phyloP scores from a whole-genome alignment of 1,140 invertebrate species.

The Zaprionus gabonicus region DNA sequence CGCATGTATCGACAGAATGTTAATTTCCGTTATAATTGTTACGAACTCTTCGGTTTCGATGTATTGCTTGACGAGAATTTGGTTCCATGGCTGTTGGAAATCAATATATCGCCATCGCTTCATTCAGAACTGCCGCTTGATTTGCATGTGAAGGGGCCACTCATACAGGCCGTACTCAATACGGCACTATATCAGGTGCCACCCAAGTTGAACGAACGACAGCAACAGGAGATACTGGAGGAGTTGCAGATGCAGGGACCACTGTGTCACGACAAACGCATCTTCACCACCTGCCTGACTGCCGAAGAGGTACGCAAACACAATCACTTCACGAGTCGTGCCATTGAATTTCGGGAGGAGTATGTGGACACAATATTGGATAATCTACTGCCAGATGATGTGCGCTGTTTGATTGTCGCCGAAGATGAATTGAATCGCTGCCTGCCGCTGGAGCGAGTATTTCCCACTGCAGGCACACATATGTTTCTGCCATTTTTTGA shows the following conservation, averaged over 20 bases:
- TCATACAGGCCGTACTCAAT: constrained; percentile 95
- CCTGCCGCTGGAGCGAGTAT: constrained; percentile 92
- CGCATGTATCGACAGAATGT: constrained; percentile 89
- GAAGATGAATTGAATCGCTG: constrained; percentile 95
- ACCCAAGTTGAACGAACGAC: constrained; percentile 84
- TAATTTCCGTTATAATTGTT: constrained; percentile 90
- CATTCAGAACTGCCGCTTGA: constrained; percentile 97
- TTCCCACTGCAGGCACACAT: constrained; percentile 91
- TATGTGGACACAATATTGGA: constrained; percentile 91
- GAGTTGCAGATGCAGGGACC: constrained; percentile 85
- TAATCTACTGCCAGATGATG: constrained; percentile 94
- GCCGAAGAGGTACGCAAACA: constrained; percentile 89
- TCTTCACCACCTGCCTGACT: constrained; percentile 88
- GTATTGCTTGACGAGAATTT: constrained; percentile 92
- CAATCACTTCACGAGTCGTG: constrained; percentile 86
- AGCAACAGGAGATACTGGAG: constrained; percentile 84
- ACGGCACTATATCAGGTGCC: constrained; percentile 93
- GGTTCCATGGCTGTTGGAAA: constrained; percentile 98
- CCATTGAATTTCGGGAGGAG: constrained; percentile 88
- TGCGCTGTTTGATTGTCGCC: constrained; percentile 92
- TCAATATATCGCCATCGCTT: constrained; percentile 97
- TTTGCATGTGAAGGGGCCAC: constrained; percentile 96
- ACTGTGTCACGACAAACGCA: constrained; percentile 87
- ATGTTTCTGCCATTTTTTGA: constrained; percentile 94
- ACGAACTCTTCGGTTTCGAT: constrained; percentile 93